Percentiles rank a stretch among this genome's conserved stretches.
Conservation (phyloP, 2,113 vertebrate genomes). For the Clarias magur region DNA sequence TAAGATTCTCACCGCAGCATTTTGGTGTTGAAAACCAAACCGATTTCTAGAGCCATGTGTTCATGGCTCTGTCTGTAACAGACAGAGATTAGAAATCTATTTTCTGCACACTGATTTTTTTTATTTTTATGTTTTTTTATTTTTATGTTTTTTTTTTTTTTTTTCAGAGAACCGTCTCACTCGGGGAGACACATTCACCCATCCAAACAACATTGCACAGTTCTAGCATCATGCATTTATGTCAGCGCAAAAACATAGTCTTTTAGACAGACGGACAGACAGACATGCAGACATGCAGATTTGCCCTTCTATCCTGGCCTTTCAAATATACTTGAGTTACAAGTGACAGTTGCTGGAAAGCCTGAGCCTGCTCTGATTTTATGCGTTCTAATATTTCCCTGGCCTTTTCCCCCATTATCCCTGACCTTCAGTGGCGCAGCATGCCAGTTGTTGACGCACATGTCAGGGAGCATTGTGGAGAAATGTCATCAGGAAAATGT, state of each 20-base stretch:
- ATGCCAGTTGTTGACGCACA: constrained; percentile 53
- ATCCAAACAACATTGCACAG: not conserved
- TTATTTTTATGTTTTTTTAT: too few species aligned
- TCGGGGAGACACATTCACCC: not conserved
- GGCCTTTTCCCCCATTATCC: constrained; percentile 59
- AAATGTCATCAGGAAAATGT: constrained; percentile 61
- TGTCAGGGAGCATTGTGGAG: constrained; percentile 55
- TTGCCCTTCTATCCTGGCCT: constrained; percentile 44
- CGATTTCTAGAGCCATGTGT: not conserved
- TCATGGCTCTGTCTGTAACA: not conserved
- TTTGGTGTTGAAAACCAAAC: not conserved
- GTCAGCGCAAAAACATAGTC: not conserved
- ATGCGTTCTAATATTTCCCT: constrained; percentile 56
- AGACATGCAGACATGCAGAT: constrained; percentile 22
- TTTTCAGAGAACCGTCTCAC: not conserved
- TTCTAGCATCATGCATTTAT: not conserved
- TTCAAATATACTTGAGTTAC: constrained; percentile 50
- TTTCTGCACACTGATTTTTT: not conserved
- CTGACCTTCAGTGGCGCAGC: constrained; percentile 53
- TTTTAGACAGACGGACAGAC: constrained; percentile 17
- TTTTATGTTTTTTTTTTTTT: too few species aligned
- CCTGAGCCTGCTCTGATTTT: constrained; percentile 44
- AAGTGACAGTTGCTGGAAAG: constrained; percentile 52
- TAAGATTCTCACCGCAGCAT: not conserved
- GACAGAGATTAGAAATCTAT: not conserved